Evolutionary conservation across 2,888 invertebrate genomes (phyloP).

Genomic region (Drosophila mettleri): DNA sequence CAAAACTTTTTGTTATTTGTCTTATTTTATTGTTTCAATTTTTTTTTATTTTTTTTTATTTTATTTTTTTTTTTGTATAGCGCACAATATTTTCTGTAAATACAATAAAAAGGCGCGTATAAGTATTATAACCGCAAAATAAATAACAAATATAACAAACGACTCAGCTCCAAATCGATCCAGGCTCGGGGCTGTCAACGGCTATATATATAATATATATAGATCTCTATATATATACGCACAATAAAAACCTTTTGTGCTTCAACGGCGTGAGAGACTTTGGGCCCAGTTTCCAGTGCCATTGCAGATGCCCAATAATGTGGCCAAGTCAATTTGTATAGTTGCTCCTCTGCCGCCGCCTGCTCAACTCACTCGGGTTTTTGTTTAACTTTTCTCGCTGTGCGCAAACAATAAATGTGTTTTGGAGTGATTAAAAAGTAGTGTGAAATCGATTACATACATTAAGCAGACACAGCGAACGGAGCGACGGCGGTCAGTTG

Average conservation of each 20-base stretch:
- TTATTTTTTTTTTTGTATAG: slow-evolving; percentile 55
- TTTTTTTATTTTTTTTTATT: slow-evolving; percentile 12
- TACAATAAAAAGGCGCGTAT: slow-evolving; percentile 64
- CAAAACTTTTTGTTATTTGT: slow-evolving; percentile 53
- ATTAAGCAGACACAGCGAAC: slow-evolving; percentile 53
- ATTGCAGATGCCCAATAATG: slow-evolving; percentile 68
- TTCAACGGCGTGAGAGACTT: slow-evolving; percentile 67
- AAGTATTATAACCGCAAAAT: slow-evolving; percentile 79
- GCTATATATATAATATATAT: slow-evolving; percentile 14
- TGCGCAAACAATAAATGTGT: slow-evolving; percentile 72
- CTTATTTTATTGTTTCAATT: slow-evolving; percentile 14
- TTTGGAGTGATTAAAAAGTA: slow-evolving; percentile 78
- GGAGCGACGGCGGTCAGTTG: slow-evolving; percentile 36
- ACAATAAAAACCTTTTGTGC: slow-evolving; percentile 75
- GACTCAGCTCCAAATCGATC: slow-evolving; percentile 34
- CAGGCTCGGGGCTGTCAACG: slow-evolving; percentile 65
- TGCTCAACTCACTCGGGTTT: neutral
- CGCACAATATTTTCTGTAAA: slow-evolving; percentile 69
- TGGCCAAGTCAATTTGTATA: slow-evolving; percentile 76
- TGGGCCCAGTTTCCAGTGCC: slow-evolving; percentile 33
- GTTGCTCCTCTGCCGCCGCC: slow-evolving; percentile 13
- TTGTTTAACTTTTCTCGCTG: slow-evolving; percentile 76
- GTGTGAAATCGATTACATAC: slow-evolving; percentile 77
- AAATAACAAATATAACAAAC: slow-evolving; percentile 79
- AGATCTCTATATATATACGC: slow-evolving; percentile 24